Evolutionary conservation across 1,140 invertebrate genomes (phyloP).

Genomic region (Drosophila rhopaloa): DNA sequence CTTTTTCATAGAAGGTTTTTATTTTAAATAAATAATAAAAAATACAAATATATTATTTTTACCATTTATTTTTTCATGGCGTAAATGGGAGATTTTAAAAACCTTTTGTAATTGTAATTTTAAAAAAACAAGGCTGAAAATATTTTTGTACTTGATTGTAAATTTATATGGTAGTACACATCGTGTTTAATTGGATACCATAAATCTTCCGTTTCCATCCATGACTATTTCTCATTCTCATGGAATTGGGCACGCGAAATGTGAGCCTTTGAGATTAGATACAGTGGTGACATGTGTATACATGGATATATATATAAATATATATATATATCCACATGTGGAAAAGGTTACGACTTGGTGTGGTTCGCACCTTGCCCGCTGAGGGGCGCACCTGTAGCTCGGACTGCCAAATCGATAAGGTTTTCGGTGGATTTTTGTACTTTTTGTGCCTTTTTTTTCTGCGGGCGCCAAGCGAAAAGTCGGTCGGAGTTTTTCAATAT

Average conservation of each 20-base stretch:
- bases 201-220: too few relatives aligned
- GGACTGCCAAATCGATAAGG: slow-evolving; percentile 39
- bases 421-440: slow-evolving; percentile 1
- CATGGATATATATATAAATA: not conserved
- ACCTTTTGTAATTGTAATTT: too few relatives aligned
- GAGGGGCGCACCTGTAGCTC: slow-evolving; percentile 36
- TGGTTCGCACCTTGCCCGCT: slow-evolving; percentile 21
- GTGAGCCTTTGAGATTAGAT: slow-evolving; percentile 58
- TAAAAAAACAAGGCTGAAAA: too few relatives aligned
- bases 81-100: too few relatives aligned
- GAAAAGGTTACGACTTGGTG: slow-evolving; percentile 20
- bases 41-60: too few relatives aligned
- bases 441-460: slow-evolving; percentile 9
- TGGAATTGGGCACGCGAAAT: slow-evolving; percentile 54
- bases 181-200: too few relatives aligned
- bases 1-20: too few relatives aligned
- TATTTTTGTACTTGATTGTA: too few relatives aligned
- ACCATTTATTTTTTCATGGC: too few relatives aligned
- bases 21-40: too few relatives aligned
- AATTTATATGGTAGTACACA: too few relatives aligned
- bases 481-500: slow-evolving; percentile 53
- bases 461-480: slow-evolving; percentile 40
- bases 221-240: slow-evolving; percentile 17
- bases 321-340: not conserved
- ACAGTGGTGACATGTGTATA: slow-evolving; percentile 13